These are phyloP conservation scores for Virgularia gustaviana DNA, from an alignment of 92 coral and sea anemone species.

Conservation along the genomic window DNA sequence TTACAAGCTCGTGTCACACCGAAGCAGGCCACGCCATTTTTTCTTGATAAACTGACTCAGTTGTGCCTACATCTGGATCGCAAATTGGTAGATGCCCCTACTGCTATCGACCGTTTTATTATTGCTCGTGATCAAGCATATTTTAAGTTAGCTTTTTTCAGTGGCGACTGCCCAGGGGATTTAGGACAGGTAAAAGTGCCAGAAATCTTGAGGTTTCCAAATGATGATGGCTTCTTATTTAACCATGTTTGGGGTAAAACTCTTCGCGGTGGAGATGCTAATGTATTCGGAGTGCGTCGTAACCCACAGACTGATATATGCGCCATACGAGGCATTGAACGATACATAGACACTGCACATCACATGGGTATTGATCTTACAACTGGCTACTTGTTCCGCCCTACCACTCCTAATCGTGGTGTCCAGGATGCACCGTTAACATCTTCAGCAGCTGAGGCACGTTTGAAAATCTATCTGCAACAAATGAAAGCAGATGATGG, in stretches of 20 bases:
- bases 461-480: slow-evolving; percentile 24
- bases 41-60: too few relatives aligned
- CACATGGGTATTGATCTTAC: slow-evolving; percentile 24
- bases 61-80: too few relatives aligned
- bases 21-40: too few relatives aligned
- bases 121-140: too few relatives aligned
- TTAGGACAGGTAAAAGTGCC: too few relatives aligned
- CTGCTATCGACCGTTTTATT: too few relatives aligned
- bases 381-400: slow-evolving; percentile 16
- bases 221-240: too few relatives aligned
- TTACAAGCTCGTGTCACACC: too few relatives aligned
- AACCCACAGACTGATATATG: slow-evolving; percentile 28
- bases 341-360: slow-evolving; percentile 27
- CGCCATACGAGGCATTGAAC: slow-evolving; percentile 32
- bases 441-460: slow-evolving; percentile 46
- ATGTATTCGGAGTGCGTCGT: slow-evolving; percentile 46
- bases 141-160: too few relatives aligned
- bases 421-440: slow-evolving; percentile 37
- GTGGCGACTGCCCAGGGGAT: too few relatives aligned
- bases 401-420: slow-evolving; percentile 33
- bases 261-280: slow-evolving; percentile 30
- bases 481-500: slow-evolving; percentile 38
- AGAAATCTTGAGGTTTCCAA: not conserved
- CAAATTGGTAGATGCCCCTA: too few relatives aligned
- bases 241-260: too few relatives aligned